Conservation (phyloP, 2,888 invertebrate species). For the Physocephala rufipes region DNA sequence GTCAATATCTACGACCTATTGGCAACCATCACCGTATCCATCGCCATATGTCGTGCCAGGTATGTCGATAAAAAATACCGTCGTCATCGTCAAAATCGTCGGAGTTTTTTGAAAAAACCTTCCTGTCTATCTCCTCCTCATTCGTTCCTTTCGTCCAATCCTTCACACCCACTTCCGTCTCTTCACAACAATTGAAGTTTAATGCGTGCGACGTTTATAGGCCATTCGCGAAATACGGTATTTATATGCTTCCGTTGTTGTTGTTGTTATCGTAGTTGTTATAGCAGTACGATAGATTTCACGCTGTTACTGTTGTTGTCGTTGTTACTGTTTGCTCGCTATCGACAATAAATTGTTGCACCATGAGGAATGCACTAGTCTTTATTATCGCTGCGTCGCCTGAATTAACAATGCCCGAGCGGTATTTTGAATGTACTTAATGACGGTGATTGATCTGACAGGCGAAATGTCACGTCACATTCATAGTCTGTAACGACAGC, state of each 20-base stretch:
- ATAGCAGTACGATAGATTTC: not conserved
- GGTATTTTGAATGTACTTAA: conserved; percentile 20
- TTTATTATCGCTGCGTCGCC: not conserved
- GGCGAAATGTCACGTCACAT: conserved; percentile 21
- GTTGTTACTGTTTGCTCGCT: not conserved
- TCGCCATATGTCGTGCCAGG: conserved; percentile 86
- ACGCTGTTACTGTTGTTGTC: conserved; percentile 11
- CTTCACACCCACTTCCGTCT: no score
- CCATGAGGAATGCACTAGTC: not conserved
- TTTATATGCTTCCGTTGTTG: no score
- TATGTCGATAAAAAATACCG: conserved; percentile 59
- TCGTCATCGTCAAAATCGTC: not conserved
- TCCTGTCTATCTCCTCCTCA: no score
- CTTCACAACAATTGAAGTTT: no score
- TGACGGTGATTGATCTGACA: conserved; percentile 30
- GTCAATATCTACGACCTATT: conserved; percentile 84
- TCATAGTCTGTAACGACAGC: conserved; percentile 2
- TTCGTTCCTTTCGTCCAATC: not conserved
- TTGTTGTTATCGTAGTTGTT: not conserved
- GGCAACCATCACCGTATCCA: conserved; percentile 82
- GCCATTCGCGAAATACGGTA: no score
- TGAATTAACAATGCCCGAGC: not conserved
- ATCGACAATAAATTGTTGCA: conserved; percentile 3
- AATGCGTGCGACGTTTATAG: no score
- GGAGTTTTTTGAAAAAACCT: no score